phyloP scores from a whole-genome alignment of 1,140 invertebrate species.

The Sinella curviseta region DNA sequence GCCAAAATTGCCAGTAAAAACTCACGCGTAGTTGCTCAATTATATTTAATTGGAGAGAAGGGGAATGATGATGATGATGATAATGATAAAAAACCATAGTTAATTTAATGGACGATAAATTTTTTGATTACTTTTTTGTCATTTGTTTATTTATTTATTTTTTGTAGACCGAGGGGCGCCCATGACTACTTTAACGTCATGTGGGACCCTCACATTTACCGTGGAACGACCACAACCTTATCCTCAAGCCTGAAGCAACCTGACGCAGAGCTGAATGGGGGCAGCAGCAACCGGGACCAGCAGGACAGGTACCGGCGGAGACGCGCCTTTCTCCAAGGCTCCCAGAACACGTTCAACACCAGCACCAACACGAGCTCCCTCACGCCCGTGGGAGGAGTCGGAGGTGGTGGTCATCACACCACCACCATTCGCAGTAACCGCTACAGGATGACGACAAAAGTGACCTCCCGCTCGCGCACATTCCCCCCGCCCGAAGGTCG shows the following conservation, averaged over 20 bases:
- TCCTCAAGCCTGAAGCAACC: not conserved
- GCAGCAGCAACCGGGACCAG: not conserved
- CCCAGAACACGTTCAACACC: not conserved
- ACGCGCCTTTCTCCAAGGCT: not conserved
- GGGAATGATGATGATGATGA: not conserved
- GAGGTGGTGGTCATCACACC: not conserved
- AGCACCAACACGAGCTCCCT: not conserved
- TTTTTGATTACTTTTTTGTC: not conserved
- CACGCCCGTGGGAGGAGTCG: not conserved
- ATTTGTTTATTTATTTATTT: not conserved
- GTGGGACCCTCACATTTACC: conserved; percentile 38
- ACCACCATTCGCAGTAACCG: not conserved
- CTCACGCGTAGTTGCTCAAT: not conserved
- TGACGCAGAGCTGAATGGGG: not conserved
- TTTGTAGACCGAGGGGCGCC: conserved; percentile 35
- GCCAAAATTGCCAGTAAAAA: conserved; percentile 17
- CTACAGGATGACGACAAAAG: conserved; percentile 28
- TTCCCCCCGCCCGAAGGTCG: conserved; percentile 39
- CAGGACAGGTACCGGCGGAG: not conserved
- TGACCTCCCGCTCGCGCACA: conserved; percentile 29
- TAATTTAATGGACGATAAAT: not conserved
- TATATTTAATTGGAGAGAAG: not conserved
- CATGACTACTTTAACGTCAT: conserved; percentile 43
- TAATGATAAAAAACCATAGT: too few relatives aligned
- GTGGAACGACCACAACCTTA: conserved; percentile 18